Evolutionary conservation across 2,797 vertebrate species (phyloP), one percentile per base, ranked within the genome.

Genomic region (Diceros bicornis): DNA sequence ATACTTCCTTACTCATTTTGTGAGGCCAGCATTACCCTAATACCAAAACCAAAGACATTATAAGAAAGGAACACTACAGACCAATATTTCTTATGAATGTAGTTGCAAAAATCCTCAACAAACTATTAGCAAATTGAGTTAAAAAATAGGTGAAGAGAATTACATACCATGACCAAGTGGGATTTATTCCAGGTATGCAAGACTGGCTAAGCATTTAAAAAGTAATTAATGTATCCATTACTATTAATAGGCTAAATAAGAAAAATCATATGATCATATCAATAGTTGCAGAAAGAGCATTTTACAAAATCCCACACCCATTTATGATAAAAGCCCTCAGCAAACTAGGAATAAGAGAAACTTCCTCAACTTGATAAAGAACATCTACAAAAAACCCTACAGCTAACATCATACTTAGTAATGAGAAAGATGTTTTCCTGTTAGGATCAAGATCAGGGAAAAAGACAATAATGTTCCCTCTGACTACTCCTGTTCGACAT

Each of bases 201-300:
- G 64, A 2, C 18, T 86, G 37, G 20, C 17, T 82, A 47, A 88
- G 12, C 7, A 74, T 88, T 81, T 29, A 69, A 57, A 62, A 92
- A 62, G 50, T 13, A 90, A 25, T 68, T n/a, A 52, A 59, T 79
- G 3, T 68, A 81, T 81, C 29, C 8, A 8, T 85, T 62, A 78
- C 4, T 75, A 34, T 37, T 71, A 86, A 50, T 20, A 82, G 37
- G 29, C 18, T 20, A 44, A 61, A 18, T 79, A 57, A 75, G 66
- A 91, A 94, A 95, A 96, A 72, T 64, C 12, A 12, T 71, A 29
- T 69, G 50, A 62, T 82, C 50, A 66, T 50, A 52, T 81, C 69
- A 94, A 4, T 79, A 81, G 37, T 81, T 10, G 3, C 16, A 81
- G 66, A 66, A 79, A 74, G 64, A 86, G 50, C 47, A 66, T 66